Evolutionary conservation across 2,797 vertebrate species (phyloP), one percentile per base, ranked within the genome.

Genomic region (Manis javanica): DNA sequence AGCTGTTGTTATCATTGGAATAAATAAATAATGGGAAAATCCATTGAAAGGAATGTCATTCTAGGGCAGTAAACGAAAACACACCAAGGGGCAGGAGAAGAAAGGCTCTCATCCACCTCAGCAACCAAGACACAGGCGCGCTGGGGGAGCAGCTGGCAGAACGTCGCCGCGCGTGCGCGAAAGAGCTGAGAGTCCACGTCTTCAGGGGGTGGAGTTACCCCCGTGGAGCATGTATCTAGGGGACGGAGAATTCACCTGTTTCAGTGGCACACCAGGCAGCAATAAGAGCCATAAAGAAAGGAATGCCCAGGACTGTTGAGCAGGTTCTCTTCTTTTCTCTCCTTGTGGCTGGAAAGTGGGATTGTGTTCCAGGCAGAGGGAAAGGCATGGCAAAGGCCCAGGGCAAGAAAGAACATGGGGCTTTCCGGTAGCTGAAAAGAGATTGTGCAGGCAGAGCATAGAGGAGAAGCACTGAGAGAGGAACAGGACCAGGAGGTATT

Each of bases 371-470:
- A 26, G 13, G 53, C 34, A 59, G 37, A 72, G 34, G 23, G 6
- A 53, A 88, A 81, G 77, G 23, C 9, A 0, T 19, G 7, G 37
- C 26, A 49, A 63, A 87, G 23, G 24, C 66, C 49, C 24, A 66
- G 46, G 55, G 9, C 74, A 64, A 46, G 68, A 71, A 53, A 37
- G 34, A 66, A 13, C 13, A 4, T 0, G 1, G 31, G 16, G 5
- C 21, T 79, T 21, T 59, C 18, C 37, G 42, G 34, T 61, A 57
- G 19, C 53, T 49, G 37, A 46, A 49, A 42, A 29, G 71, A 26
- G 37, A 5, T 7, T 2, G 0, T 6, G 39, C 37, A 21, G 5
- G 4, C 26, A 46, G 92, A 83, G n/a, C 4, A 0, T 12, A 24
- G 46, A 55, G 31, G 5, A 64, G 31, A 51, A 29, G 14, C 5